Conservation (phyloP, 2,888 invertebrate genomes). For the Andrena marginata region DNA sequence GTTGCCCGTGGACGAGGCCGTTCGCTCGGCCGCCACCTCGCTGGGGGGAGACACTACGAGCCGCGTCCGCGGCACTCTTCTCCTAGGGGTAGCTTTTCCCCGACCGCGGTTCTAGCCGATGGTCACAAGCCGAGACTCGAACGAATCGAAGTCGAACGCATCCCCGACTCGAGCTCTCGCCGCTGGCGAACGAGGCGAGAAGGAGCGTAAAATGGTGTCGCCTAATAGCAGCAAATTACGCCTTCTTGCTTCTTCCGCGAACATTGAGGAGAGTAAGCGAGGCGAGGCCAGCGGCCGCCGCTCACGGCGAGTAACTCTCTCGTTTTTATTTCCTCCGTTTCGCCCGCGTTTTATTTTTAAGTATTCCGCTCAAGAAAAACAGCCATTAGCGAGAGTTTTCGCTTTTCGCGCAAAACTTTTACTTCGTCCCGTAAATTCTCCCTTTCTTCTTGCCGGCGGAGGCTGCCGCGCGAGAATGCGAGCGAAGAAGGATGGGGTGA, state of each 20-base stretch:
- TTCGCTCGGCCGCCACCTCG: background rate
- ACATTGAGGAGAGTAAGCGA: slow-evolving; percentile 66
- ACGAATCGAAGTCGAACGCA: background rate
- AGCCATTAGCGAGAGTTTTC: slow-evolving; percentile 85
- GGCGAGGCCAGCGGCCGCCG: slow-evolving; percentile 56
- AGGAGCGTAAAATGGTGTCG: slow-evolving; percentile 56
- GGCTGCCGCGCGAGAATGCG: slow-evolving; percentile 28
- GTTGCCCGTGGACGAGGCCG: slow-evolving; percentile 61
- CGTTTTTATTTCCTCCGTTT: slow-evolving; percentile 80
- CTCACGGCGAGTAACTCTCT: slow-evolving; percentile 64
- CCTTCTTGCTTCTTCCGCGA: slow-evolving; percentile 73
- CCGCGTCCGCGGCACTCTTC: background rate
- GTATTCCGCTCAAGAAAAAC: slow-evolving; percentile 84
- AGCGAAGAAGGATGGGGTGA: slow-evolving; percentile 56
- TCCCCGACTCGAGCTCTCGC: background rate
- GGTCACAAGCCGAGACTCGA: no score
- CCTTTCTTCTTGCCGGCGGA: slow-evolving; percentile 51
- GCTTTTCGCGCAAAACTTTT: slow-evolving; percentile 85
- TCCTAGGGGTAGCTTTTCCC: background rate
- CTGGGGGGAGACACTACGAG: background rate
- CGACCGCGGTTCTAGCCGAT: no score
- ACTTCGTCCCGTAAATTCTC: slow-evolving; percentile 74
- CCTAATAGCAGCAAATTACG: slow-evolving; percentile 83
- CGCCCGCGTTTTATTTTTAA: slow-evolving; percentile 77
- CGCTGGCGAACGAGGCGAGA: background rate